Evolutionary conservation across 2,888 invertebrate species (phyloP), one percentile per base, ranked within the genome.

Genomic region (Andrena chrysosceles): DNA sequence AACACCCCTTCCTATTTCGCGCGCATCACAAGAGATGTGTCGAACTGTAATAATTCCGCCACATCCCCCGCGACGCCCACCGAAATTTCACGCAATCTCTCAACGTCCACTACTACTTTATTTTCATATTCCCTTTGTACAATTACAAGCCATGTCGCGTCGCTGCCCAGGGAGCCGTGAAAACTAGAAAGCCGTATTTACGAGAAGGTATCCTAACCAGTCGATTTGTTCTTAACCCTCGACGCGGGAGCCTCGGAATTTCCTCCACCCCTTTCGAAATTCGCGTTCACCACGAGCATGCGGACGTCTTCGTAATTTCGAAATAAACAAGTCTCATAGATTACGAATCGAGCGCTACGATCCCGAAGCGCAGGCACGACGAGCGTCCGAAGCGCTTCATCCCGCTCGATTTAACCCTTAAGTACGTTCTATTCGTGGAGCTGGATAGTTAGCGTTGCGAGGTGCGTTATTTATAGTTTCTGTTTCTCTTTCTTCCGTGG

Each of bases 111-210:
- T 66, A 60, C 49, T 33, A 26, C 2, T 68, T 74, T 74, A 48
- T 78, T 74, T 16, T 62, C 52, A n/a, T 49, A 33, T 66, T 42
- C 62, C 64, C 33, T 77, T 67, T 72, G 66, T 78, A 78, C 74
- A 67, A 68, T 78, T 78, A 74, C 74, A 74, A 78, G 48, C 71
- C 26, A 20, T 49, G 56, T 71, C 49, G 54, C 23, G 56, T 42
- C 64, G 67, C 49, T 16, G 35, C 66, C 20, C 62, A 33, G 69
- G 48, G 67, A 72, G 59, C 48, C 77, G 81, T 80, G 86, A 89
- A 89, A 89, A 89, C 88, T 85, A 84, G 86, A 84, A 85, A 88
- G 86, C 89, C 89, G 70, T 60, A 31, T 42, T 35, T 63, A 42
- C 56, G 31, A 60, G 2, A 5, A 52, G 26, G 42, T 16, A 42